These are phyloP conservation scores for Latrodectus geometricus DNA, from an alignment of 1,140 invertebrate genomes.

Conservation along the genomic window DNA sequence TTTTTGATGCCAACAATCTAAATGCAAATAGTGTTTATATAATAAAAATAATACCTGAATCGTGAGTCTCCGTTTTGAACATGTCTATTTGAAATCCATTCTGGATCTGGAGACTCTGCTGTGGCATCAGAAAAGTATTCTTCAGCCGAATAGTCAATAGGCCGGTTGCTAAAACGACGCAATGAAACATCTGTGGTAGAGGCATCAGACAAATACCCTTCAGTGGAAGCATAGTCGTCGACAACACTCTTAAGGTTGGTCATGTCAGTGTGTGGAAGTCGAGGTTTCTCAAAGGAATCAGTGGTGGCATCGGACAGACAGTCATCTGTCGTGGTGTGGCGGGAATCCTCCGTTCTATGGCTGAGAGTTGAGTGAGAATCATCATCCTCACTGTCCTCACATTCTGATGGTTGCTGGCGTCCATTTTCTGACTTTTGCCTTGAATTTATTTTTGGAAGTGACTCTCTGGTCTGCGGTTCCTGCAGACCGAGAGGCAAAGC, in stretches of 20 bases:
- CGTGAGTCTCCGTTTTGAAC: constrained; percentile 6
- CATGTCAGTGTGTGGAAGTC: not conserved
- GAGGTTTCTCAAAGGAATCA: constrained; percentile 51
- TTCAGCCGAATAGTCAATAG: constrained; percentile 5
- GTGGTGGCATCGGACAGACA: constrained; percentile 48
- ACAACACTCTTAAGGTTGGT: not conserved
- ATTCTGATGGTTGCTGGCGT: not conserved
- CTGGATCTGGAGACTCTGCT: constrained; percentile 49
- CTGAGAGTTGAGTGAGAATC: constrained; percentile 53
- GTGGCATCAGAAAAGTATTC: constrained; percentile 51
- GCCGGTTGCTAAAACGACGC: constrained; percentile 6
- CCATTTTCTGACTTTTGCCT: not conserved
- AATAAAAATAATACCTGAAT: constrained; percentile 8
- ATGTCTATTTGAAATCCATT: constrained; percentile 25
- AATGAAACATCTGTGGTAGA: constrained; percentile 46
- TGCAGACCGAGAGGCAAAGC: constrained; percentile 25
- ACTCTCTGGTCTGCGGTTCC: not conserved
- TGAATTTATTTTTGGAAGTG: not conserved
- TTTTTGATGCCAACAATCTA: too few relatives aligned
- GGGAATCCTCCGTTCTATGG: constrained; percentile 56
- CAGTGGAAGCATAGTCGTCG: constrained; percentile 42
- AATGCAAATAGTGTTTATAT: not conserved
- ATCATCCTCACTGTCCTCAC: constrained; percentile 46
- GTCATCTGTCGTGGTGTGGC: constrained; percentile 45
- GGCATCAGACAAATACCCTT: constrained; percentile 47